Percentiles rank a stretch among this genome's conserved stretches.
Evolutionary conservation across 92 coral and sea anemone species (phyloP).

Genomic region (Zoanthus solanderi): DNA sequence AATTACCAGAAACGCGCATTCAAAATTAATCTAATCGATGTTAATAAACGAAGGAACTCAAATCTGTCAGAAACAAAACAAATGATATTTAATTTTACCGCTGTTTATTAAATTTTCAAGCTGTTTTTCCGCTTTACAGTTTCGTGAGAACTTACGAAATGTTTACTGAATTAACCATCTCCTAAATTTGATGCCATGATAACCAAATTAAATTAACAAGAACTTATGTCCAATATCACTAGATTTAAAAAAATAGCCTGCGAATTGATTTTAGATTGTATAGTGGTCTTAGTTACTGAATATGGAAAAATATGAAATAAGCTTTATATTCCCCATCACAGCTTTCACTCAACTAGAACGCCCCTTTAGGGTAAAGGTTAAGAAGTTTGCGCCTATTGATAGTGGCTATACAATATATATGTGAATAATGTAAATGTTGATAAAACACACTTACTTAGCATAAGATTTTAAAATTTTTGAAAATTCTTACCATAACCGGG

Average conservation of each 20-base stretch:
- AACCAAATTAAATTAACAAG: slow-evolving; percentile 3
- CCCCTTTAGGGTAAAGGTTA: neutral
- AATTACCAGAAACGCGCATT: neutral
- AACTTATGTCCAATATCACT: neutral
- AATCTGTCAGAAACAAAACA: neutral
- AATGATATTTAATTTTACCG: neutral
- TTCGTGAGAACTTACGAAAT: neutral
- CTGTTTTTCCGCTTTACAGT: neutral
- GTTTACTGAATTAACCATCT: neutral
- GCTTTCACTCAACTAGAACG: neutral
- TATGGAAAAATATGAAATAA: neutral
- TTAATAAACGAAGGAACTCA: neutral
- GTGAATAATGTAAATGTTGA: neutral
- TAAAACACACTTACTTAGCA: neutral
- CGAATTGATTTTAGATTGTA: no score
- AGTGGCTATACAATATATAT: neutral
- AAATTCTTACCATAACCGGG: slow-evolving; percentile 81
- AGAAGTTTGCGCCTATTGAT: neutral
- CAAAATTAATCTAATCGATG: neutral
- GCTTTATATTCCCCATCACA: neutral
- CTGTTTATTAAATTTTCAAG: neutral
- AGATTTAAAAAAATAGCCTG: neutral
- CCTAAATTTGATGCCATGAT: neutral
- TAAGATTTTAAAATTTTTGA: neutral
- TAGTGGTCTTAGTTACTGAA: neutral